Evolutionary conservation across 2,797 vertebrate species (phyloP).

Genomic region (Halcyon chelicuti): DNA sequence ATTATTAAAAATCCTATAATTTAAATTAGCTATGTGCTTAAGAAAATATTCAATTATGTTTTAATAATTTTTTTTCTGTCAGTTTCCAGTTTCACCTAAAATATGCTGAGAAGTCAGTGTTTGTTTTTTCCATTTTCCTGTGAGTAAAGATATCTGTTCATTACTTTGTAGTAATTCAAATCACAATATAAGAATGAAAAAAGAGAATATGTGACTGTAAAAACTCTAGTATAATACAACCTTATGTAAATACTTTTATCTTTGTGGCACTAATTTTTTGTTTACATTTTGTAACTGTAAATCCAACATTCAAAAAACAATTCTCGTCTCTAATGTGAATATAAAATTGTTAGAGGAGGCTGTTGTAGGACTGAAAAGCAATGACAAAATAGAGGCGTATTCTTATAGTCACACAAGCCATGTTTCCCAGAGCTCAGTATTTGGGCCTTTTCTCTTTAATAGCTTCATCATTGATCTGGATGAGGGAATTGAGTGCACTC

Average conservation of each 20-base stretch:
- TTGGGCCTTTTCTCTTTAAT: too few relatives aligned
- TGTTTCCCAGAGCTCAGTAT: too few relatives aligned
- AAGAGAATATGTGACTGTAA: neutral
- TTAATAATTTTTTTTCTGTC: neutral
- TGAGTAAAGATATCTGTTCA: neutral
- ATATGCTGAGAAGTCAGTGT: neutral
- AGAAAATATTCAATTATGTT: slow-evolving; percentile 1
- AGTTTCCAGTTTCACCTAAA: neutral
- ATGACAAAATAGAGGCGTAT: neutral
- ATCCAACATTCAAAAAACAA: neutral
- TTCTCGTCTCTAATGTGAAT: neutral
- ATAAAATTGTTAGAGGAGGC: neutral
- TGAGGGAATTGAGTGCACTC: too few relatives aligned
- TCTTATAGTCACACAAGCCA: too few relatives aligned
- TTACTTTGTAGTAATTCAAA: neutral
- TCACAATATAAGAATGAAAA: neutral
- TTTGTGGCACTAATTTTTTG: neutral
- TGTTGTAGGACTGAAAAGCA: neutral
- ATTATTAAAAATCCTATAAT: neutral
- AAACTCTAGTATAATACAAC: neutral
- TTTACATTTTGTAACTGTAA: neutral
- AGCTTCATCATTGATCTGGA: too few relatives aligned
- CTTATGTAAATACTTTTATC: neutral
- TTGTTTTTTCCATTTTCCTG: neutral
- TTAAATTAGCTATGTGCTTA: neutral